Evolutionary conservation across 2,888 invertebrate genomes (phyloP).

Genomic region (Vanessa cardui): DNA sequence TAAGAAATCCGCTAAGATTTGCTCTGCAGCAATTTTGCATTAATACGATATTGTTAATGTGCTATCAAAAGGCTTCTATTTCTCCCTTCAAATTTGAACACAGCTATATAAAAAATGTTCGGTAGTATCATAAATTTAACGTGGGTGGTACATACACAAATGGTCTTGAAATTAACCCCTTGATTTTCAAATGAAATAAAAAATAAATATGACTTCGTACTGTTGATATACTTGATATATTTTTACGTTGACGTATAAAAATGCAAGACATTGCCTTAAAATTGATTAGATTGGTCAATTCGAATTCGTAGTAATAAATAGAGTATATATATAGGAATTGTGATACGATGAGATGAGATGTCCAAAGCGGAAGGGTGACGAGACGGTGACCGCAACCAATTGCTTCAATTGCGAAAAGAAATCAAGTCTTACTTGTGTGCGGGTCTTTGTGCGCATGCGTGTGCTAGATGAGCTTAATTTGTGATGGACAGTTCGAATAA

Average conservation of each 20-base stretch:
- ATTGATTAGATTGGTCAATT: neutral
- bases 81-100: too few relatives aligned
- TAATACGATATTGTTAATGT: too few relatives aligned
- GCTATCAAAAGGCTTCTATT: too few relatives aligned
- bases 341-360: constrained; percentile 38
- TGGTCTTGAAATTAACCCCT: too few relatives aligned
- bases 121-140: too few relatives aligned
- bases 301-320: constrained; percentile 5
- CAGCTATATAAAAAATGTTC: too few relatives aligned
- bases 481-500: constrained; percentile 47
- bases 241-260: neutral
- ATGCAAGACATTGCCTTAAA: neutral
- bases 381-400: constrained; percentile 53
- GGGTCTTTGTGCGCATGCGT: constrained; percentile 31
- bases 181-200: too few relatives aligned
- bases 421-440: constrained; percentile 39
- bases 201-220: too few relatives aligned
- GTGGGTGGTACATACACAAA: too few relatives aligned
- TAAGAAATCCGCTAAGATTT: too few relatives aligned
- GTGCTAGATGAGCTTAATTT: constrained; percentile 49
- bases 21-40: too few relatives aligned
- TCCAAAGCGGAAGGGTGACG: constrained; percentile 58
- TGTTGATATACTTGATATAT: neutral
- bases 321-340: constrained; percentile 17
- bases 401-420: constrained; percentile 67